Evolutionary conservation across 2,888 invertebrate genomes (phyloP), one percentile per base, ranked within the genome.

Genomic region (Steinernema carpocapsae): DNA sequence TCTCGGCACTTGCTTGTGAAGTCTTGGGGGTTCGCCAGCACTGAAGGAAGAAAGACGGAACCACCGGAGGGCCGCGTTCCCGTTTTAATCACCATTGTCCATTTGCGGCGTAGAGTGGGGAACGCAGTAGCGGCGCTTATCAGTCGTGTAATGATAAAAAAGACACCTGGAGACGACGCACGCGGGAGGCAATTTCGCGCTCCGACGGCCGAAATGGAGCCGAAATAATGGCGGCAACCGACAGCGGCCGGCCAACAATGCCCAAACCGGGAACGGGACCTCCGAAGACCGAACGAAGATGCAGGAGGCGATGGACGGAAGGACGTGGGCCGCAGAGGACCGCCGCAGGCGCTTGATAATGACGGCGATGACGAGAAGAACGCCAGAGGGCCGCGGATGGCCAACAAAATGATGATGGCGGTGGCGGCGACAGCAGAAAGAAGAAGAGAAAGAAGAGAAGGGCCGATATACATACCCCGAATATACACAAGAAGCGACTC

Each of bases 21-120:
- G 1, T 37, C 10, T 37, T n/a, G n/a, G 37, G 37, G 37, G 37
- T 37, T 37, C 37, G 37, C 1, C 32, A 17, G 64, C 64, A 10
- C 37, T 37, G 37, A 10, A 37, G 37, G 37, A 37, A 37, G 37
- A 10, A 37, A 37, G 37, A 37, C 37, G 37, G 37, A 37, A 37
- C 37, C 37, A 10, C 37, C 10, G 10, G 37, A 37, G 37, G 37
- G 37, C 37, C 37, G 37, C 37, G 37, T 22, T 29, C 17, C 26
- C 64, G 64, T 64, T 29, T 64, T 64, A 64, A 64, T 64, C 64
- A 64, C 64, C 64, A 64, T 64, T 64, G 64, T 64, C 64, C 64
- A 64, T 64, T 32, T 29, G 64, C 29, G 37, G 12, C 32, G 64
- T 17, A 17, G 4, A 19, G 48, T 4, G 48, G 48, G n/a, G 48